These are phyloP conservation scores for Chrysochloris asiatica DNA, from an alignment of 2,113 vertebrate species.

Conservation along the genomic window DNA sequence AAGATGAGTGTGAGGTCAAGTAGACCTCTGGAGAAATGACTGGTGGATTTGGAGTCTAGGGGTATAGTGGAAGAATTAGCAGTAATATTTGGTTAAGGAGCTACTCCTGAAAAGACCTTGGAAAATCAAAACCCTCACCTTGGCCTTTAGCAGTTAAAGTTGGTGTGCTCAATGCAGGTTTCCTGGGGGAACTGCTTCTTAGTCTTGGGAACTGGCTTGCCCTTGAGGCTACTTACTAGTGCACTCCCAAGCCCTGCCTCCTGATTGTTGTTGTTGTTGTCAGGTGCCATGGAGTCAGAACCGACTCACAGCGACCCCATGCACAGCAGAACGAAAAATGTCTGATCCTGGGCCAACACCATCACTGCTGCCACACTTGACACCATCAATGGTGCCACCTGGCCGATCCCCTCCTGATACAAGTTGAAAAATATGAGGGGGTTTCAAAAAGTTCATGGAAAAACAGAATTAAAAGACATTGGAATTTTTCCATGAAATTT, in stretches of 20 bases:
- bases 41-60: neutral
- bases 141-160: neutral
- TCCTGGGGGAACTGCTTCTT: neutral
- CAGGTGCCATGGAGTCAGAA: too few species aligned
- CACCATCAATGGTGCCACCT: too few species aligned
- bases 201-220: neutral
- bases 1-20: neutral
- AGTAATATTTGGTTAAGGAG: neutral
- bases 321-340: too few species aligned
- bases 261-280: too few species aligned
- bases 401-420: neutral
- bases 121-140: neutral
- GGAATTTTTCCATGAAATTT: too few species aligned
- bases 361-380: too few species aligned
- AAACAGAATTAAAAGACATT: too few species aligned
- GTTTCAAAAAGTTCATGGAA: too few species aligned
- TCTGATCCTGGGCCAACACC: too few species aligned
- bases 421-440: neutral
- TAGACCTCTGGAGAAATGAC: neutral
- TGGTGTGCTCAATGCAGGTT: rapidly evolving
- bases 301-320: too few species aligned
- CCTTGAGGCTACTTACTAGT: neutral
- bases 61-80: neutral
- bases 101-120: neutral
- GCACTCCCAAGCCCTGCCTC: neutral